Evolutionary conservation across 2,888 invertebrate genomes (phyloP).

Genomic region (Pheosia tremula): DNA sequence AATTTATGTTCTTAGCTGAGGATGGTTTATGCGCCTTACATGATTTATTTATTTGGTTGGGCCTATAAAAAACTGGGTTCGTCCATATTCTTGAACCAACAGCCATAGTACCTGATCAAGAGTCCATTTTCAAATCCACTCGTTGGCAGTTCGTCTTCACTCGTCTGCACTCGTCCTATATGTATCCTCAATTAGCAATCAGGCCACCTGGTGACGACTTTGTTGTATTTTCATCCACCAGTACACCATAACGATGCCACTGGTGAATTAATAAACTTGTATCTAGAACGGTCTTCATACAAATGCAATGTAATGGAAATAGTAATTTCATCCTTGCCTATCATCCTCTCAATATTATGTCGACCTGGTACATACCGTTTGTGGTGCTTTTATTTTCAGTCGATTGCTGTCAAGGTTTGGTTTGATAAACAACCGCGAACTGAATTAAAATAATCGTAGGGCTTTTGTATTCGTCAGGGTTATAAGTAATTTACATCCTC

Average conservation of each 20-base stretch:
- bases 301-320: conserved; percentile 50
- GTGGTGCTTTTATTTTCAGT: conserved; percentile 46
- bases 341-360: conserved; percentile 30
- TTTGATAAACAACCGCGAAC: conserved; percentile 53
- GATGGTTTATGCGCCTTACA: no score
- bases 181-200: no score
- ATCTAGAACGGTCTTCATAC: conserved; percentile 2
- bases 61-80: no score
- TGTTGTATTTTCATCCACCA: neutral
- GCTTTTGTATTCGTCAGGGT: conserved; percentile 39
- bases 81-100: no score
- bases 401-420: conserved; percentile 68
- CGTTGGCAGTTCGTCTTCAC: no score
- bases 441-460: conserved; percentile 40
- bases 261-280: neutral
- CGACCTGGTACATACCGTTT: conserved; percentile 26
- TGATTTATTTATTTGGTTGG: no score
- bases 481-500: conserved; percentile 40
- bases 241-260: neutral
- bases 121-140: no score
- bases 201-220: neutral
- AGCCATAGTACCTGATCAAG: no score
- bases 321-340: conserved; percentile 56
- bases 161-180: no score
- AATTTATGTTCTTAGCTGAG: no score